Base-by-base conservation (phyloP, 53 echinoderm and acorn worm species). In the Echinarachnius parma region DNA sequence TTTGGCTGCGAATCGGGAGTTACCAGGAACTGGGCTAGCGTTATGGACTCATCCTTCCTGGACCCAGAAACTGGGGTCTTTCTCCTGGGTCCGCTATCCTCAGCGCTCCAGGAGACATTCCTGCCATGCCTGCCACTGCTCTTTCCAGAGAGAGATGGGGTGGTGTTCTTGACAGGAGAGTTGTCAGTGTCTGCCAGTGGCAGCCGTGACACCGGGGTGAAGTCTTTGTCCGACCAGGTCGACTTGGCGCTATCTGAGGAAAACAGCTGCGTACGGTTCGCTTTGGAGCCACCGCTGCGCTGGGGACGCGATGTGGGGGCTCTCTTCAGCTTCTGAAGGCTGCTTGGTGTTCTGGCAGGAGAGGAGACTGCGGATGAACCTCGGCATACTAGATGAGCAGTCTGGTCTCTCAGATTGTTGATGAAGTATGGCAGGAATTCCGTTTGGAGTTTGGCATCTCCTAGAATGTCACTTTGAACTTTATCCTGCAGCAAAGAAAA, bases 361-460 rank as follows among this genome's bases (percentile, higher is more conserved):
- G 93, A 83, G 4, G 86, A 81, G 37, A 83, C 85, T 16, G 80
- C 32, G 37, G 83, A 62, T 14, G 80, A 83, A 9, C 86, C 93
- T 59, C 86, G 78, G 59, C 82, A 85, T 14, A 86, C 77, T 25
- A 93, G 83, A 48, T 93, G 89, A 26, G 78, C 65, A 26, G 93
- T 89, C 67, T 86, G 86, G 39, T 84, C 86, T 22, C 93, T 63
- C 10, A 93, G 53, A 62, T 83, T 78, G 54, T 93, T 93, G 52
- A 93, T 89, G 82, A 93, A 93, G 58, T 82, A 89, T 48, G 89
- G 84, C 23, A 93, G 47, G 39, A 93, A 93, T 29, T 85, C 89
- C 47, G 77, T 78, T 30, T 55, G 68, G 20, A 90, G 69, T 16
- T 75, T 75, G 37, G 63, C 61, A 15, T 79, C 80, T 14, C 57